Evolutionary conservation across 1,140 invertebrate genomes (phyloP), one percentile per base, ranked within the genome.

Genomic region (Spodoptera litura): DNA sequence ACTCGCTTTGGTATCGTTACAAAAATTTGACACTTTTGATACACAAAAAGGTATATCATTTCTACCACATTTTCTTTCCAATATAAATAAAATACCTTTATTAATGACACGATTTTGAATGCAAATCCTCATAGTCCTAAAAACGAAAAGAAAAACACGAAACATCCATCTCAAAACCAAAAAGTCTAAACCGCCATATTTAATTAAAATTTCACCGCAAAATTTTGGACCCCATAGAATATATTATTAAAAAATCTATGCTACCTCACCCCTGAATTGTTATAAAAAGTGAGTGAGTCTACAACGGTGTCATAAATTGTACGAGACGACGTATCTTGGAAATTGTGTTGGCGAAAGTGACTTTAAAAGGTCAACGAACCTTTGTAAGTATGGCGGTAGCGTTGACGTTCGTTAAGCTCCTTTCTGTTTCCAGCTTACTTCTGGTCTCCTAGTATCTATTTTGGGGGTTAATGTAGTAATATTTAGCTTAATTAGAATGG

Each of bases 401-500:
- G 51, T 78, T 83, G 85, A 84, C 81, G 83, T 68, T 15, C 61
- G 78, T 59, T 85, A 85, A 83, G 80, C 82, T 52, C 59, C 80
- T 83, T 84, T 86, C 84, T 82, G 83, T 79, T 83, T 44, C 66
- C 62, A 72, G 83, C 79, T 86, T 86, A 83, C 70, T 78, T 52
- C 78, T 64, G 44, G 53, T 64, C 38, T 38, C 49, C 52, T n/a
- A 62, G 77, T 49, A 66, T 13, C 15, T 66, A 66, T 25, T 74
- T 74, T 51, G 10, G 15, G 38, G 25, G 35, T 15, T 15, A n/a
- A n/a, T n/a, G 11, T 11, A 38, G 10, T 59, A 53, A 71, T 71
- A 31, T 61, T 52, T 51, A 62, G n/a, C 51, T 75, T 35, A 64
- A 72, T 78, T 64, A 38, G 77, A 72, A 62, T n/a, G 27, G 20